These are phyloP conservation scores for Condylura cristata DNA, from an alignment of 2,113 vertebrate genomes.

Conservation along the genomic window DNA sequence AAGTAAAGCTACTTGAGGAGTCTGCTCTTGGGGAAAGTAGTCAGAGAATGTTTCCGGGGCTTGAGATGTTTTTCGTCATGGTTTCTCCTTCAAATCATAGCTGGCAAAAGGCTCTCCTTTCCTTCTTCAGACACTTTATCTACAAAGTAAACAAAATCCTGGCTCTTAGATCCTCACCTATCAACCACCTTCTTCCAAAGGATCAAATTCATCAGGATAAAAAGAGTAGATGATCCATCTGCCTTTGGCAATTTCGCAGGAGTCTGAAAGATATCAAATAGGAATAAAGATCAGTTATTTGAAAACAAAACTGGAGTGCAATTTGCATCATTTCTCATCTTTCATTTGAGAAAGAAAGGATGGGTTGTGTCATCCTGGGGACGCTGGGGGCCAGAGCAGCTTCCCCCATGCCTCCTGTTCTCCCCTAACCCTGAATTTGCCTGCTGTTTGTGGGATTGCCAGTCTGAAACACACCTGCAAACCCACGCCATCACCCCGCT, in stretches of 20 bases:
- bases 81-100: not conserved
- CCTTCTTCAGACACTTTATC: not conserved
- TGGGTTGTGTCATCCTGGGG: not conserved
- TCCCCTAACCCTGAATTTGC: not conserved
- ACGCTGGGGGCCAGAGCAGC: not conserved
- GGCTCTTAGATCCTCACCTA: not conserved
- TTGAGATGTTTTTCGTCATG: not conserved
- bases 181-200: not conserved
- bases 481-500: not conserved
- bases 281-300: not conserved
- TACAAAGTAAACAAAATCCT: conserved; percentile 37
- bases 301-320: not conserved
- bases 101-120: not conserved
- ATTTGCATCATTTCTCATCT: not conserved
- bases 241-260: not conserved
- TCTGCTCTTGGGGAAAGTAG: not conserved
- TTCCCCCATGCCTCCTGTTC: not conserved
- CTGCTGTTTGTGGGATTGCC: not conserved
- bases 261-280: not conserved
- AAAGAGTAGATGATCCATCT: accelerated
- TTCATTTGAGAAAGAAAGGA: not conserved
- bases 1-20: not conserved
- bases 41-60: not conserved
- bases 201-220: not conserved
- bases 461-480: not conserved